Base-by-base conservation (phyloP, 1,140 invertebrate species). In the Melanaphis sacchari region DNA sequence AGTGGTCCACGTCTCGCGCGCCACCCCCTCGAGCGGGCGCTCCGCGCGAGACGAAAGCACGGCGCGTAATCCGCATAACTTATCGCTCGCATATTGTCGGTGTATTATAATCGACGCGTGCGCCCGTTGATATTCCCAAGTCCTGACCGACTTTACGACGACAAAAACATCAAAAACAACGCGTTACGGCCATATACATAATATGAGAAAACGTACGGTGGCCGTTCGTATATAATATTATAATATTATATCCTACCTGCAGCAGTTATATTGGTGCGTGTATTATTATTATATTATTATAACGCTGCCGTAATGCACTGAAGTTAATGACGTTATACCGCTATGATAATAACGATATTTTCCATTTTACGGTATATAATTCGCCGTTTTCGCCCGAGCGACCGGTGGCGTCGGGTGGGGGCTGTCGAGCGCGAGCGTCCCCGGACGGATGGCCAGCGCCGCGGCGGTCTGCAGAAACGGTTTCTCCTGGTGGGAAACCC, bases 311-410 rank as follows among this genome's bases (percentile, higher is more conserved):
- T 87, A 87, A 87, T 41, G 40, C 31, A 43, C 84, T 41, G 84
- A 46, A 87, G 46, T 31, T n/a, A 87, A 31, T 87, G 40, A 41
- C 31, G 11, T 31, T 38, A 22, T 88, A 88, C 85, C 85, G 85
- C 85, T 88, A 88, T 88, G 43, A 88, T 88, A 88, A 88, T 85
- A 85, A 85, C n/a, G 31, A 40, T 88, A 43, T 88, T 88, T 87
- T n/a, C 41, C 31, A n/a, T 88, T 88, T 49, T n/a, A 88, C 43
- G 43, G 85, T 36, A 36, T 49, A 49, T n/a, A 46, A 88, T n/a
- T 88, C 43, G 31, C 85, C 26, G 43, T 88, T 49, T 88, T 46
- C 36, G 81, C 36, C 87, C 87, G 43, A 11, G 6, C 46, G 43
- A 4, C 6, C 46, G 87, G 18, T 2, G 46, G 87, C 21, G 87